Base-by-base conservation (phyloP, 2,797 vertebrate genomes). In the Enteromius anoplus region DNA sequence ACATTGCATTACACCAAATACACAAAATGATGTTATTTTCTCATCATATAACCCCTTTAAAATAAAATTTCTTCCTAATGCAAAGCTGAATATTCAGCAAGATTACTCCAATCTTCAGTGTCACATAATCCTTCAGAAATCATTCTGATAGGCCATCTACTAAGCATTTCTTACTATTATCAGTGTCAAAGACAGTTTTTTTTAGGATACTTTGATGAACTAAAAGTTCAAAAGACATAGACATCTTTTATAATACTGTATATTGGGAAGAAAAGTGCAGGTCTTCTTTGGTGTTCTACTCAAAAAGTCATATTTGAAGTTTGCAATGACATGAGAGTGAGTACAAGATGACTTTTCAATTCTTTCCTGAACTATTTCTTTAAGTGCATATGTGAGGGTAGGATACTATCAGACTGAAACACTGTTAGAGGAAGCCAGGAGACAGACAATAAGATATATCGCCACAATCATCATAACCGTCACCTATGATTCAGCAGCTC, bases 401-500 rank as follows among this genome's bases (percentile, higher is more conserved):
- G 9, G 55, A 32, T 17, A 71, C 51, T 29, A 37, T 51, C 34
- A 45, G 29, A 19, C 3, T 15, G 71, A 55, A 55, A 75, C 11
- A 6, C 5, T 2, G 3, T 8, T 15, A n/a, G 32, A 75, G 0
- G 23, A 32, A 81, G 55, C 26, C 53, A 45, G 55, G 12, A 49
- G 26, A 73, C 55, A 60, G 53, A 47, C 37, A 26, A 55, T 34
- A 51, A 81, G 58, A 81, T 51, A 29, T 73, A 65, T 81, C 9
- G 0, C 12, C 70, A 37, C 55, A 65, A 75, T 81, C 80, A 65
- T 51, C 29, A 62, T n/a, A 58, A 64, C 55, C 29, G 45, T 72
- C 58, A 65, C 21, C 42, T 51, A 51, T 75, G 80, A 81, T 81
- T 81, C 80, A 64, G 58, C 80, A 37, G 70, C 80, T 81, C 70